phyloP scores from a whole-genome alignment of 2,113 vertebrate species.

The Pelodiscus sinensis region DNA sequence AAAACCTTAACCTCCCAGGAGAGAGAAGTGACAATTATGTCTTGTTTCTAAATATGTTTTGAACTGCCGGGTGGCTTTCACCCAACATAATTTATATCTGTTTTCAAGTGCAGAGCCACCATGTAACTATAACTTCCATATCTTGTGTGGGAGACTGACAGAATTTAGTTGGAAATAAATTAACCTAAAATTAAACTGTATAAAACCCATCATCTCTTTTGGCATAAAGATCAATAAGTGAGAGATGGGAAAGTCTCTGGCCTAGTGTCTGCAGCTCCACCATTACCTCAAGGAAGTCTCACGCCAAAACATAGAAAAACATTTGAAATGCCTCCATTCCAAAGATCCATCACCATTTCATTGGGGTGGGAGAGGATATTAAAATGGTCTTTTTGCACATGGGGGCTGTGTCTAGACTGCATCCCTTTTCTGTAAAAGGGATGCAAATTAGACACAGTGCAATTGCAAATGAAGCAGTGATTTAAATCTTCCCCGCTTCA shows the following conservation, averaged over 20 bases:
- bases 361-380: neutral
- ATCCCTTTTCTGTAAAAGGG: too few relatives aligned
- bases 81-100: fast-evolving
- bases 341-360: neutral
- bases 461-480: too few relatives aligned
- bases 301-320: neutral
- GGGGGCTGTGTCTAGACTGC: too few relatives aligned
- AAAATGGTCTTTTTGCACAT: neutral
- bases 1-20: neutral
- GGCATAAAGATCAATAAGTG: neutral
- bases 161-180: slow-evolving; percentile 41
- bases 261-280: slow-evolving; percentile 35
- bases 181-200: slow-evolving; percentile 41
- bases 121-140: neutral
- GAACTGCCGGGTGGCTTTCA: neutral
- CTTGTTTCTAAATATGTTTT: neutral
- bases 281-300: slow-evolving; percentile 5
- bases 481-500: too few relatives aligned
- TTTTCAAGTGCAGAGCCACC: neutral
- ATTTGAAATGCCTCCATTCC: neutral
- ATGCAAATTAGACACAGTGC: too few relatives aligned
- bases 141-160: neutral
- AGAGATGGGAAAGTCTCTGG: slow-evolving; percentile 43
- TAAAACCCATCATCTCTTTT: slow-evolving; percentile 38
- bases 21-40: neutral